Base-by-base conservation (phyloP, 2,888 invertebrate species). In the Epinotia demarniana region DNA sequence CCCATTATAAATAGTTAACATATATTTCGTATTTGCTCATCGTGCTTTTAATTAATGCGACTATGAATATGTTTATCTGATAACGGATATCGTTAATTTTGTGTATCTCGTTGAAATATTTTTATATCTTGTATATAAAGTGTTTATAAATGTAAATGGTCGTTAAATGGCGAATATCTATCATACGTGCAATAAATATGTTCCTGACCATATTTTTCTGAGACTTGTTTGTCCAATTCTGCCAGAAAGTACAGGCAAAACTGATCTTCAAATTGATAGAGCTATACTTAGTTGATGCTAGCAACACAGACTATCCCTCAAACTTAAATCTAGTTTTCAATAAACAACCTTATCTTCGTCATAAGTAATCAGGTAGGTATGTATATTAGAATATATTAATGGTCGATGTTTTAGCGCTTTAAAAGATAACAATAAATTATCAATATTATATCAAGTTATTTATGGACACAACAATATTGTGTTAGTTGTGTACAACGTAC, bases 1-100 rank as follows among this genome's bases (percentile, higher is more conserved):
- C 78, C 82, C 78, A 79, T 82, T 81, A 81, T 79, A 80, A 71
- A 80, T 80, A 73, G 61, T 67, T 66, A 46, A 62, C 61, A 67
- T 71, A 39, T 49, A 55, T 55, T 66, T 72, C 60, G 39, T 46
- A 13, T 23, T 3, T 63, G 39, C 67, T 73, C 73, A 70, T 61
- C 58, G 19, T 58, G 18, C 3, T 39, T 19, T 27, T 49, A 69
- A 69, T 74, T 57, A 74, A 63, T 46, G 19, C 19, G 62, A 16
- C 43, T 61, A 43, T 68, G 43, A 64, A 19, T n/a, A n/a, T 19
- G 11, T 67, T 61, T 61, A 67, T 73, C 53, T 39, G 67, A 67
- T 67, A 49, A 33, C 70, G 46, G 60, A 46, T 27, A 70, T 49
- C 68, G 68, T 43, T 57, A 58, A 58, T 58, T 46, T 46, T n/a